Evolutionary conservation across 2,797 vertebrate genomes (phyloP).

Genomic region (Syngnathus acus): DNA sequence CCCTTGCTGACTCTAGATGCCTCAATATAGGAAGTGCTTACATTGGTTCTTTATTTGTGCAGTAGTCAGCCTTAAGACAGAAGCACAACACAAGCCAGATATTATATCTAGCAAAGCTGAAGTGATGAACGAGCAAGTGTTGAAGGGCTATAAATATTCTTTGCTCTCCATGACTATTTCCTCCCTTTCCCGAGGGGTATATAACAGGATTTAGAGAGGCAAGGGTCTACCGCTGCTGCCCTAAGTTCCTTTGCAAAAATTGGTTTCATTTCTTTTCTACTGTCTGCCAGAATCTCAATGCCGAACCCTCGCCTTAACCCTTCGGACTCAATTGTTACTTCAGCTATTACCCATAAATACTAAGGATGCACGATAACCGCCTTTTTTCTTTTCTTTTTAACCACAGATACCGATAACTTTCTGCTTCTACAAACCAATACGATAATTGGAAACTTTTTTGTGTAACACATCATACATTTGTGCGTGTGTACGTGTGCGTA

Average conservation of each 20-base stretch:
- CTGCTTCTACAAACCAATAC: too few relatives aligned
- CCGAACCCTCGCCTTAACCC: slow-evolving; percentile 7
- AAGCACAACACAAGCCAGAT: slow-evolving; percentile 55
- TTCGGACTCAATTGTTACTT: not conserved
- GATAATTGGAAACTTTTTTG: too few relatives aligned
- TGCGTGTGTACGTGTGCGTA: too few relatives aligned
- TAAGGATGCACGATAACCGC: too few relatives aligned
- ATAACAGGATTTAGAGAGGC: slow-evolving; percentile 26
- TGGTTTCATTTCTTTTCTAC: slow-evolving; percentile 9
- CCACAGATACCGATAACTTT: too few relatives aligned
- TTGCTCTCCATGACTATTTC: slow-evolving; percentile 36
- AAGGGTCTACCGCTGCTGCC: slow-evolving; percentile 9
- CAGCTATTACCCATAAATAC: slow-evolving; percentile 1
- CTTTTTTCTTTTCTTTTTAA: too few relatives aligned
- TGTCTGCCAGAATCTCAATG: slow-evolving; percentile 14
- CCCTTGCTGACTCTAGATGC: slow-evolving; percentile 48
- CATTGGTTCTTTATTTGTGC: slow-evolving; percentile 60
- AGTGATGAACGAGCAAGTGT: slow-evolving; percentile 51
- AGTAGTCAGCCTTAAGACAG: slow-evolving; percentile 62
- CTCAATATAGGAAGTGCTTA: slow-evolving; percentile 59
- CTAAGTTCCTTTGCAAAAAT: slow-evolving; percentile 8
- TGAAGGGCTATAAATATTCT: slow-evolving; percentile 54
- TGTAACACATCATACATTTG: too few relatives aligned
- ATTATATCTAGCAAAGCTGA: slow-evolving; percentile 52
- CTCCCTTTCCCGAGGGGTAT: slow-evolving; percentile 31